Conservation (phyloP, 2,888 invertebrate genomes). For the Leptinotarsa haldemani region DNA sequence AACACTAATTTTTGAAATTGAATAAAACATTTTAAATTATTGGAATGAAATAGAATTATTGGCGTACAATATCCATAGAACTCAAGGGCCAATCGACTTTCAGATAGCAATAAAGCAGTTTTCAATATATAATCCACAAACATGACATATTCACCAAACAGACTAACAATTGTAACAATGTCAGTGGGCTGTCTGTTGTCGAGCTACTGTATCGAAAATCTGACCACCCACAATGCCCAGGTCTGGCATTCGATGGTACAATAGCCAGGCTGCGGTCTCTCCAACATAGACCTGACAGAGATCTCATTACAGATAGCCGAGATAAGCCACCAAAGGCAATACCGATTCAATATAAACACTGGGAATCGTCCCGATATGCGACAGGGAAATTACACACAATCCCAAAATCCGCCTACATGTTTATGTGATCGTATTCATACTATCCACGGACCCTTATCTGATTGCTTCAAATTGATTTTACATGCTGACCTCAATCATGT, state of each 20-base stretch:
- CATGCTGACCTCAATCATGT: conserved; percentile 62
- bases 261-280: conserved; percentile 44
- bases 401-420: conserved; percentile 65
- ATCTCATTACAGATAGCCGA: conserved; percentile 67
- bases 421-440: conserved; percentile 59
- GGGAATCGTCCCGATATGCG: conserved; percentile 60
- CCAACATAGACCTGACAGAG: conserved; percentile 58
- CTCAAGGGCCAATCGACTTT: conserved; percentile 1
- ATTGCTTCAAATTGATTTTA: conserved; percentile 64
- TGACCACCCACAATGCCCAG: conserved; percentile 52
- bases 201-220: conserved; percentile 45
- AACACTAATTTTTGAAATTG: too few species aligned
- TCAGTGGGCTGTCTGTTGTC: conserved; percentile 44
- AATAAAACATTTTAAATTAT: too few species aligned
- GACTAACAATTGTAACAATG: conserved; percentile 41
- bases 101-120: not conserved
- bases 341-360: conserved; percentile 66
- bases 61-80: not conserved
- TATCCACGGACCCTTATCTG: conserved; percentile 58
- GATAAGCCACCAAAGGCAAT: conserved; percentile 67
- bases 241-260: conserved; percentile 33
- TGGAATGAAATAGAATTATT: too few species aligned
- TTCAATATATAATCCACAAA: not conserved
- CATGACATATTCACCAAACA: conserved; percentile 24
- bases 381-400: conserved; percentile 62